phyloP scores from a whole-genome alignment of 2,797 vertebrate genomes.

The Enteromius thamalakanensis region DNA sequence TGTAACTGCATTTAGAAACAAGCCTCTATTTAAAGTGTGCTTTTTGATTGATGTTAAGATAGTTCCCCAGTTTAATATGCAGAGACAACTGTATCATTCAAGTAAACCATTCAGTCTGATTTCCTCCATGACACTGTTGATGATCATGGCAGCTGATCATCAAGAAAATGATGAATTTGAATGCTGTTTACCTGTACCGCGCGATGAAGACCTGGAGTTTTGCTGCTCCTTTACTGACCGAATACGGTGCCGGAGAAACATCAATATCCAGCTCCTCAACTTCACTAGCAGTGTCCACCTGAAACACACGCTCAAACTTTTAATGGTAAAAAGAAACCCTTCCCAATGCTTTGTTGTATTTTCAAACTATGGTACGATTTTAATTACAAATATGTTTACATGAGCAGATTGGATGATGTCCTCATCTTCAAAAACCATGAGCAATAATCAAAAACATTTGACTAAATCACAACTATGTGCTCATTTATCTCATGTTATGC shows the following conservation, averaged over 20 bases:
- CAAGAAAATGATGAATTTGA: neutral
- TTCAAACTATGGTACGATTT: too few species aligned
- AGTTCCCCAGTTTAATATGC: neutral
- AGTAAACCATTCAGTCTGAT: neutral
- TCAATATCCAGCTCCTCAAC: constrained; percentile 96
- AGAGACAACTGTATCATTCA: neutral
- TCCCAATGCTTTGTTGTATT: too few species aligned
- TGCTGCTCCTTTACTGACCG: constrained; percentile 78
- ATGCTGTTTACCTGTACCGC: constrained; percentile 86
- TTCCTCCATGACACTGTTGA: neutral
- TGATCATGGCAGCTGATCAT: neutral
- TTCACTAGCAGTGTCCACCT: constrained; percentile 99
- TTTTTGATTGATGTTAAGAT: neutral
- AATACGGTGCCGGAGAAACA: constrained; percentile 83
- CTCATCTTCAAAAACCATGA: neutral
- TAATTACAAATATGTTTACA: too few species aligned
- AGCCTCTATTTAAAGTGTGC: neutral
- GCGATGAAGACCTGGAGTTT: constrained; percentile 97
- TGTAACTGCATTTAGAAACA: constrained; percentile 82
- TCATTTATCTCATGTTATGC: neutral
- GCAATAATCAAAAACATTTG: neutral
- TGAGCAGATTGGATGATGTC: neutral
- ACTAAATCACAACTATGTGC: neutral
- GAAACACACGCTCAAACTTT: neutral
- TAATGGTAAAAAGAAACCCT: too few species aligned